Percentiles rank a stretch among this genome's conserved stretches.
phyloP scores from a whole-genome alignment of 2,888 invertebrate genomes.

The Amorpha juglandis region DNA sequence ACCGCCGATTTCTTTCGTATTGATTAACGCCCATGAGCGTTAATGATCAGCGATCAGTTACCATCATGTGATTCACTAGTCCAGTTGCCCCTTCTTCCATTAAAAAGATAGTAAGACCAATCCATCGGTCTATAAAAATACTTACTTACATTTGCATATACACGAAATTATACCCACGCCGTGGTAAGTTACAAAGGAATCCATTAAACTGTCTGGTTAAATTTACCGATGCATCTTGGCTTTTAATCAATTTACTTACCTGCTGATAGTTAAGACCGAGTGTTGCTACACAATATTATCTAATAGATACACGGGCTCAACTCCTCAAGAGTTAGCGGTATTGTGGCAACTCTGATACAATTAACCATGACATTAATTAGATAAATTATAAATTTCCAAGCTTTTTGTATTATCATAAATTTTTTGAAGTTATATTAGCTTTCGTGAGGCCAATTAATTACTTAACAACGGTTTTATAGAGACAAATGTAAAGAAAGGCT shows the following conservation, averaged over 20 bases:
- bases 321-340: neutral
- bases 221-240: slow-evolving; percentile 25
- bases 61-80: no score
- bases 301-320: slow-evolving; percentile 7
- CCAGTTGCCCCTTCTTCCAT: no score
- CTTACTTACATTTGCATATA: neutral
- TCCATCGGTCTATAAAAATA: no score
- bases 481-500: no score
- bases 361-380: neutral
- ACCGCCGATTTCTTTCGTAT: no score
- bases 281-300: slow-evolving; percentile 15
- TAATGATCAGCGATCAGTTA: no score
- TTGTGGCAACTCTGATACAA: neutral
- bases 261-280: slow-evolving; percentile 21
- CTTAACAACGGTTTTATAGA: no score
- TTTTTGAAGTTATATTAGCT: neutral
- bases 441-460: no score
- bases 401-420: neutral
- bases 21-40: no score
- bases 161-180: slow-evolving; percentile 30
- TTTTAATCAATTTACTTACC: slow-evolving; percentile 28
- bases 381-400: neutral
- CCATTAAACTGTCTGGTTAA: slow-evolving; percentile 16
- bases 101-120: no score
- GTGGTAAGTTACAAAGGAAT: slow-evolving; percentile 8